These are phyloP conservation scores for Pygmarrhopalites habei DNA, from an alignment of 1,140 invertebrate genomes.

Conservation along the genomic window DNA sequence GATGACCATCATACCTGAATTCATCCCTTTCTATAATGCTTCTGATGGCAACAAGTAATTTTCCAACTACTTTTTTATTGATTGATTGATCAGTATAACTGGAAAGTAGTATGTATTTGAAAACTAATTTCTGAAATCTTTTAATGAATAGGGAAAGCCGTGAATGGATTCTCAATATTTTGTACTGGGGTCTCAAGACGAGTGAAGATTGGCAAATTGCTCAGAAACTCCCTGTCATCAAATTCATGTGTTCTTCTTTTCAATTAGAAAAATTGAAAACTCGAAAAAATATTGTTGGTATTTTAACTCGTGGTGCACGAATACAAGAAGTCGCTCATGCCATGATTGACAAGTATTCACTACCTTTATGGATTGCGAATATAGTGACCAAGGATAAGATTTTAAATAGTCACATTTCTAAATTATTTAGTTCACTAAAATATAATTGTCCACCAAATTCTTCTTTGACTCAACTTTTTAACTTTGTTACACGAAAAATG, in stretches of 20 bases:
- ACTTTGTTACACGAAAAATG: background rate
- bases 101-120: no score
- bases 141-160: constrained; percentile 25
- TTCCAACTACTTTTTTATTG: no score
- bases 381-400: background rate
- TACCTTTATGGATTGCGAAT: constrained; percentile 34
- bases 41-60: constrained; percentile 33
- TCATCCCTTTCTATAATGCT: constrained; percentile 36
- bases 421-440: background rate
- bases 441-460: background rate
- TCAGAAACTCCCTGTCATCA: constrained; percentile 30
- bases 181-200: constrained; percentile 24
- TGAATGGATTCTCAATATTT: constrained; percentile 32
- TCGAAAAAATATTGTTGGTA: constrained; percentile 25
- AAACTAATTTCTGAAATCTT: constrained; percentile 1
- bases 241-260: constrained; percentile 36
- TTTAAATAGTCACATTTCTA: background rate
- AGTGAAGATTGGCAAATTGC: constrained; percentile 35
- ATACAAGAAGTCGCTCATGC: constrained; percentile 32
- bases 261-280: constrained; percentile 26
- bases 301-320: constrained; percentile 25
- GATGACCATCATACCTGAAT: constrained; percentile 39
- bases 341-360: constrained; percentile 31
- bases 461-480: background rate
- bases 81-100: no score